Conservation (phyloP, 2,113 vertebrate genomes). For the Burhinus oedicnemus region DNA sequence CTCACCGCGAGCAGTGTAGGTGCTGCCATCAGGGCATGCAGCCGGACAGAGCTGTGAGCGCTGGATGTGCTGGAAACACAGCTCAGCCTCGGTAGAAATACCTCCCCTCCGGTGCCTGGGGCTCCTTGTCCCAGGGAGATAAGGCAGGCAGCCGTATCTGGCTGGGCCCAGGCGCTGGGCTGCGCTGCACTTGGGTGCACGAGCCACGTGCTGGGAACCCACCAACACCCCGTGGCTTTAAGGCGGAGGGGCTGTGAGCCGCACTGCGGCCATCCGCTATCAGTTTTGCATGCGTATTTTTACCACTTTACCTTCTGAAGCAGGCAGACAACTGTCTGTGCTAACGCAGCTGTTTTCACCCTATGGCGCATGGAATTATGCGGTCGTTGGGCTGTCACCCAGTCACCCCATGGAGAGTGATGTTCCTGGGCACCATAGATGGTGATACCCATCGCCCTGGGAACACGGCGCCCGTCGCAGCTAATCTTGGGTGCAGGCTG, state of each 20-base stretch:
- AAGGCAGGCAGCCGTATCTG: not conserved
- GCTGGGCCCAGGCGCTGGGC: not conserved
- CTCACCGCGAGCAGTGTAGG: not conserved
- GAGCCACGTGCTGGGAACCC: not conserved
- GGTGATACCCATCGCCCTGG: fast-evolving
- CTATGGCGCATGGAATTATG: not conserved
- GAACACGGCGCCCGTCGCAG: fast-evolving
- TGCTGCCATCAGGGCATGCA: not conserved
- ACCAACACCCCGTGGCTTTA: not conserved
- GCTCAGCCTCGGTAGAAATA: not conserved
- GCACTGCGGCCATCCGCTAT: fast-evolving
- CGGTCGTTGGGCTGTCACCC: fast-evolving
- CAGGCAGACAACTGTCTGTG: not conserved
- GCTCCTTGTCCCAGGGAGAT: not conserved
- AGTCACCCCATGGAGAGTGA: not conserved
- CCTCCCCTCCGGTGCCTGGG: not conserved
- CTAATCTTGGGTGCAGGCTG: not conserved
- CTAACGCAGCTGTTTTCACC: not conserved
- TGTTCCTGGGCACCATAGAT: not conserved
- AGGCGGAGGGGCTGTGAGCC: not conserved
- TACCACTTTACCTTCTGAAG: not conserved
- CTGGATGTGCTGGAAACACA: not conserved
- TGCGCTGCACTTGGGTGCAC: not conserved
- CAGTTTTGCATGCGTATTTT: not conserved
- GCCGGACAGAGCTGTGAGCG: not conserved